Conservation (phyloP, 92 coral and sea anemone genomes). For the Porites lobata region DNA sequence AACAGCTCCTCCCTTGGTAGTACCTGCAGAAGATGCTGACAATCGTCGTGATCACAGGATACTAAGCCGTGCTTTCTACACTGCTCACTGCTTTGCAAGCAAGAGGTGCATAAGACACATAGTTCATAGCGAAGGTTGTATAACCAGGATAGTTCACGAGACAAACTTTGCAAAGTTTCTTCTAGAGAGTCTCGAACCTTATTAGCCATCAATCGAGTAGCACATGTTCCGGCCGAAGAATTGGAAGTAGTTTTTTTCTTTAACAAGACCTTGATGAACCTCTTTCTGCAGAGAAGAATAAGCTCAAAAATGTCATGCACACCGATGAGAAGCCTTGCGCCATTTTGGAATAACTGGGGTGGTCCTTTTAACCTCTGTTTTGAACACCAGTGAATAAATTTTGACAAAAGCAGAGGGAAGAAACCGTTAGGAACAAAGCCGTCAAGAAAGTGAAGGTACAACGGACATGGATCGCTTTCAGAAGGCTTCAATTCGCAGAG, state of each 20-base stretch:
- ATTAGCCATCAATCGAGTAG: not conserved
- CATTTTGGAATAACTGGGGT: constrained; percentile 78
- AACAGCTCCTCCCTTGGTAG: constrained; percentile 20
- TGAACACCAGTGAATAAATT: constrained; percentile 76
- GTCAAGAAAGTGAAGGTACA: constrained; percentile 78
- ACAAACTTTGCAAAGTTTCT: constrained; percentile 29
- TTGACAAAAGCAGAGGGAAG: constrained; percentile 68
- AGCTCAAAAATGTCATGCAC: constrained; percentile 55
- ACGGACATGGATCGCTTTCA: constrained; percentile 71
- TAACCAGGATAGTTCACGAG: constrained; percentile 55
- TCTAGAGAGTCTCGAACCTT: constrained; percentile 29
- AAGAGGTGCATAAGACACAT: constrained; percentile 57
- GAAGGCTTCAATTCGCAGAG: constrained; percentile 69
- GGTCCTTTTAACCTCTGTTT: constrained; percentile 48
- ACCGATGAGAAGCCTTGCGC: constrained; percentile 67
- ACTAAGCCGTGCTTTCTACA: constrained; percentile 34
- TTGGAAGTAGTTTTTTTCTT: not conserved
- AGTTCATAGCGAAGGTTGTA: constrained; percentile 47
- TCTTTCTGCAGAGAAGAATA: constrained; percentile 62
- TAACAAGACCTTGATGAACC: constrained; percentile 73
- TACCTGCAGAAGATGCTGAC: constrained; percentile 57
- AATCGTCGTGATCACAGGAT: constrained; percentile 58
- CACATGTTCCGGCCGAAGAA: not conserved
- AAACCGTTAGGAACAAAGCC: constrained; percentile 89
- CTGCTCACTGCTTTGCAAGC: constrained; percentile 9